These are phyloP conservation scores for Trissolcus basalis DNA, from an alignment of 1,140 invertebrate genomes.

Conservation along the genomic window DNA sequence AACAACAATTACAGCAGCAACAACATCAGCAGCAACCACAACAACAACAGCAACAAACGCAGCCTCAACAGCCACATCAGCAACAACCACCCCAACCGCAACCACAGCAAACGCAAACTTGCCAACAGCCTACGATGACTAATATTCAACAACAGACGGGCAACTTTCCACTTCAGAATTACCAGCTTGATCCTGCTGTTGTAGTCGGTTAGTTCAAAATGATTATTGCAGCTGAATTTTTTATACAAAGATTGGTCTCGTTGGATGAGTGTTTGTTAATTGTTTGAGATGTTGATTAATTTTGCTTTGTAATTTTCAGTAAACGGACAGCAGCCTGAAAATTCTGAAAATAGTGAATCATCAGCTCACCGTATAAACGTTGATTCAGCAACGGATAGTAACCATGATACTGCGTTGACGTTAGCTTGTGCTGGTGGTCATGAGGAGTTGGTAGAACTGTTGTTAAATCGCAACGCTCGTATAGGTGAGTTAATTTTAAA, in stretches of 20 bases:
- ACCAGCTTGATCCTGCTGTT: slow-evolving; percentile 72
- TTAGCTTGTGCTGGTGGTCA: slow-evolving; percentile 98
- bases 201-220: slow-evolving; percentile 66
- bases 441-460: slow-evolving; percentile 93
- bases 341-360: no score
- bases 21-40: slow-evolving; percentile 59
- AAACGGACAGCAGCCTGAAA: slow-evolving; percentile 24
- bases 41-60: slow-evolving; percentile 63
- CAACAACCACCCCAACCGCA: slow-evolving; percentile 59
- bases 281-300: no score
- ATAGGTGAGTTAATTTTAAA: slow-evolving; percentile 79
- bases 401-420: slow-evolving; percentile 98
- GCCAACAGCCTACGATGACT: slow-evolving; percentile 64
- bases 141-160: slow-evolving; percentile 67
- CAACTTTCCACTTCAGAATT: slow-evolving; percentile 73
- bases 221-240: neutral
- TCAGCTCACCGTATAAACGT: slow-evolving; percentile 88
- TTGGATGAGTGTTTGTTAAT: no score
- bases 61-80: slow-evolving; percentile 61
- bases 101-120: slow-evolving; percentile 58
- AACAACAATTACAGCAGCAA: slow-evolving; percentile 33
- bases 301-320: no score
- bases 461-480: slow-evolving; percentile 92
- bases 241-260: no score
- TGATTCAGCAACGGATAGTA: slow-evolving; percentile 97